Conservation (phyloP, 2,113 vertebrate genomes). For the Sylvietta virens region DNA sequence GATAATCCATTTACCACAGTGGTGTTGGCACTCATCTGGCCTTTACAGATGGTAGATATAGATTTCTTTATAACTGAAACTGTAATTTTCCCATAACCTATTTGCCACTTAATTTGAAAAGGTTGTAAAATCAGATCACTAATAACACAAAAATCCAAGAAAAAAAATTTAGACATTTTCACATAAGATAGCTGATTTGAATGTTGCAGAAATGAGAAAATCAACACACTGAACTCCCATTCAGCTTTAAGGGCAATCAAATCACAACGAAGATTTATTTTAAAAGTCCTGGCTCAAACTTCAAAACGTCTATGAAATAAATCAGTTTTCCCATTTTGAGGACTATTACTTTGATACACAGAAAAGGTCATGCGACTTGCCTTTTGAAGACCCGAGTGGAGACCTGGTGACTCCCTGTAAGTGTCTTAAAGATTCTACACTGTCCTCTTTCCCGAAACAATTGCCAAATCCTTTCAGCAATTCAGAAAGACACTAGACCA, state of each 20-base stretch:
- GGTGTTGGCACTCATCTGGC: background rate
- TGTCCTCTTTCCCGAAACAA: background rate
- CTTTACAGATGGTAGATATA: background rate
- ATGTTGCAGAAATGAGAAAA: background rate
- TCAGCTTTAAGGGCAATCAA: background rate
- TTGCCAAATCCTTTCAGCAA: background rate
- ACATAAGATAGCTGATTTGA: background rate
- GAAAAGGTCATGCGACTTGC: background rate
- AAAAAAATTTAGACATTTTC: background rate
- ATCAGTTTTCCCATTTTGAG: background rate
- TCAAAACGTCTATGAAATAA: background rate
- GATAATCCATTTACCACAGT: background rate
- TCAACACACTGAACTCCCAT: background rate
- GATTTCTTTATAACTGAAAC: background rate
- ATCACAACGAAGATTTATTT: background rate
- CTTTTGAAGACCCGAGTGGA: background rate
- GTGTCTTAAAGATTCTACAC: background rate
- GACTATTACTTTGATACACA: background rate
- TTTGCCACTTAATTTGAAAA: background rate
- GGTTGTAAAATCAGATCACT: background rate
- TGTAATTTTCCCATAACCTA: background rate
- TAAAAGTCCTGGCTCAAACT: background rate
- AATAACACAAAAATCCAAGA: background rate
- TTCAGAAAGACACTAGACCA: background rate
- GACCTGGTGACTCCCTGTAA: background rate